Evolutionary conservation across 2,888 invertebrate species (phyloP).

Genomic region (Dicyrtoma fusca): DNA sequence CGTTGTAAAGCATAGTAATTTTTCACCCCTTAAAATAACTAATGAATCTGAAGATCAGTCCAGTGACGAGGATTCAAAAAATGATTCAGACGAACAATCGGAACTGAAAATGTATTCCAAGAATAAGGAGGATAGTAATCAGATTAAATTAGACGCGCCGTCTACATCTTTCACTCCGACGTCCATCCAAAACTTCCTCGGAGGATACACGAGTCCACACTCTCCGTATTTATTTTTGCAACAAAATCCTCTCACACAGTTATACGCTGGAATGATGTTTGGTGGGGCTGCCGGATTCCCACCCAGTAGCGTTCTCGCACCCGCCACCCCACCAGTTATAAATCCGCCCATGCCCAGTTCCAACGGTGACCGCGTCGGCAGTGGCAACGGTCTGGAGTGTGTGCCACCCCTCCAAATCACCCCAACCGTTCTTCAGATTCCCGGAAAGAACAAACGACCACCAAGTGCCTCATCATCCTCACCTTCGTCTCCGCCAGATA

Average conservation of each 20-base stretch:
- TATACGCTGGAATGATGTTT: conserved; percentile 56
- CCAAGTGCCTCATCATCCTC: conserved; percentile 56
- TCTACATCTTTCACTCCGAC: conserved; percentile 48
- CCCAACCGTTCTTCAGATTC: conserved; percentile 26
- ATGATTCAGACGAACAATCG: conserved; percentile 24
- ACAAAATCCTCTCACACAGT: conserved; percentile 52
- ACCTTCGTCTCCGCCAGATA: conserved; percentile 61
- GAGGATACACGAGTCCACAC: conserved; percentile 50
- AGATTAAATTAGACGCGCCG: conserved; percentile 29
- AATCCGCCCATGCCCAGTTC: conserved; percentile 10
- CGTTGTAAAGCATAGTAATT: conserved; percentile 70
- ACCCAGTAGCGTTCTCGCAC: conserved; percentile 39
- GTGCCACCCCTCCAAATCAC: conserved; percentile 15
- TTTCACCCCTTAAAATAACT: conserved; percentile 50
- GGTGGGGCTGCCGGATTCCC: conserved; percentile 49
- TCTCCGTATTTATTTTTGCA: conserved; percentile 55
- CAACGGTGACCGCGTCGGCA: conserved; percentile 4
- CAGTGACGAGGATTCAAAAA: conserved; percentile 42
- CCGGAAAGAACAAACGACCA: conserved; percentile 33
- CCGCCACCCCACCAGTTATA: conserved; percentile 47
- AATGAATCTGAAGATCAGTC: conserved; percentile 52
- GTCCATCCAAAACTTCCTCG: conserved; percentile 53
- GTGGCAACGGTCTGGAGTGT: conserved; percentile 28
- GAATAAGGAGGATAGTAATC: conserved; percentile 13
- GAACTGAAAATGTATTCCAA: conserved; percentile 34